Base-by-base conservation (phyloP, 2,113 vertebrate species). In the Carassius carassius region DNA sequence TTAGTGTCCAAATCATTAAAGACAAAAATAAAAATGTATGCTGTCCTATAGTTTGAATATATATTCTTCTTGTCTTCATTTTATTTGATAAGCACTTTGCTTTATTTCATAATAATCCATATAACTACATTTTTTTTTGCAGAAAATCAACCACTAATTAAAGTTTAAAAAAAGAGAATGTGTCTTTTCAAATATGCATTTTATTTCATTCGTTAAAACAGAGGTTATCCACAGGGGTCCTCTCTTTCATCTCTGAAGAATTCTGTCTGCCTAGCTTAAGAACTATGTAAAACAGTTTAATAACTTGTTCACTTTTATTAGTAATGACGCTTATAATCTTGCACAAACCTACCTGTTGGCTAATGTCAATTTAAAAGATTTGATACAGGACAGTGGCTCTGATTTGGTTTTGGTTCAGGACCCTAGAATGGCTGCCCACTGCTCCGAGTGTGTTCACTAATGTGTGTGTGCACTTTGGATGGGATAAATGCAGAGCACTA, bases 141-240 rank as follows among this genome's bases (percentile, higher is more conserved):
- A 41, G 67, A 41, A 41, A 70, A 70, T 21, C 41, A 70, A 70
- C 9, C 67, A n/a, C 35, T 72, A 72, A 72, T 72, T 72, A 72
- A 72, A 12, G 35, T 70, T 41, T 41, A 41, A n/a, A 41, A 35
- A 3, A 77, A 35, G 4, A 77, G 2, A 2, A 77, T 17, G 25
- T 21, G 21, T 19, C 47, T 75, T 14, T 51, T 32, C 49, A 77
- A 77, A 56, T 35, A 35, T 35, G 51, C 19, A 60, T 78, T 78
- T 62, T 2, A 60, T 60, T 62, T 23, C 3, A n/a, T 78, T 60
- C 11, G 8, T 60, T 37, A 37, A 78, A 78, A 29, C 19, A 41
- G 17, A 60, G 16, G 25, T 49, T 65, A 9, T 74, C 72, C 21
- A 49, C n/a, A 25, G 72, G 70, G 41, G 21, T 74, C 41, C n/a